phyloP scores from a whole-genome alignment of 2,113 vertebrate genomes.

The Gorsachius goisagi region DNA sequence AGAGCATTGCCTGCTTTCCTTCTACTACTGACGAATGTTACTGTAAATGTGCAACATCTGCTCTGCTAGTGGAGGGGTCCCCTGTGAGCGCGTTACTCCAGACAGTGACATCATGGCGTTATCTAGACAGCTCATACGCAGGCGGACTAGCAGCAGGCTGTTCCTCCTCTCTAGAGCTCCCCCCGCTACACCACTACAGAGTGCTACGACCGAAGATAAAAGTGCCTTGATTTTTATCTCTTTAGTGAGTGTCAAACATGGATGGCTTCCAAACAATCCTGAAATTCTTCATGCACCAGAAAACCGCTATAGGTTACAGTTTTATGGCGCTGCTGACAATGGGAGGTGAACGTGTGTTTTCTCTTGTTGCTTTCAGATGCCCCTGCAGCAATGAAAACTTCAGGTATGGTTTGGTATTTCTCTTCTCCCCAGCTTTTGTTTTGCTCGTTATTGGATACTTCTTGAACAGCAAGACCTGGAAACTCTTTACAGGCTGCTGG shows the following conservation, averaged over 20 bases:
- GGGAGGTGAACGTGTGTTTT: slow-evolving; percentile 87
- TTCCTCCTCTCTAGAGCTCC: slow-evolving; percentile 8
- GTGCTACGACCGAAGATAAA: neutral
- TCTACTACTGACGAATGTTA: accelerated
- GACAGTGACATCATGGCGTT: neutral
- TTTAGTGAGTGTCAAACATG: slow-evolving; percentile 68
- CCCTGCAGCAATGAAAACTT: slow-evolving; percentile 89
- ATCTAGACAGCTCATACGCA: neutral
- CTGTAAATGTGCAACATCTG: neutral
- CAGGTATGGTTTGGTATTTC: slow-evolving; percentile 84
- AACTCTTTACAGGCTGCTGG: slow-evolving; percentile 91
- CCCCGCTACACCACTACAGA: neutral
- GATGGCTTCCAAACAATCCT: slow-evolving; percentile 83
- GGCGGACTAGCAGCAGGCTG: neutral
- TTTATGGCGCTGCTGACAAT: slow-evolving; percentile 89
- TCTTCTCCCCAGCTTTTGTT: slow-evolving; percentile 86
- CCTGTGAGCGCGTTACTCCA: neutral
- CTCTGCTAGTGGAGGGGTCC: neutral
- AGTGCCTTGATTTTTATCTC: neutral
- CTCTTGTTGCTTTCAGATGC: slow-evolving; percentile 90
- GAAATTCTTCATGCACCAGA: slow-evolving; percentile 84
- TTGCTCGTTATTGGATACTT: slow-evolving; percentile 85
- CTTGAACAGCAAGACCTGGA: slow-evolving; percentile 83
- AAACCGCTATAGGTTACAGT: slow-evolving; percentile 89
- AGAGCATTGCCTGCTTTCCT: neutral